Evolutionary conservation across 2,113 vertebrate species (phyloP).

Genomic region (Salvelinus fontinalis): DNA sequence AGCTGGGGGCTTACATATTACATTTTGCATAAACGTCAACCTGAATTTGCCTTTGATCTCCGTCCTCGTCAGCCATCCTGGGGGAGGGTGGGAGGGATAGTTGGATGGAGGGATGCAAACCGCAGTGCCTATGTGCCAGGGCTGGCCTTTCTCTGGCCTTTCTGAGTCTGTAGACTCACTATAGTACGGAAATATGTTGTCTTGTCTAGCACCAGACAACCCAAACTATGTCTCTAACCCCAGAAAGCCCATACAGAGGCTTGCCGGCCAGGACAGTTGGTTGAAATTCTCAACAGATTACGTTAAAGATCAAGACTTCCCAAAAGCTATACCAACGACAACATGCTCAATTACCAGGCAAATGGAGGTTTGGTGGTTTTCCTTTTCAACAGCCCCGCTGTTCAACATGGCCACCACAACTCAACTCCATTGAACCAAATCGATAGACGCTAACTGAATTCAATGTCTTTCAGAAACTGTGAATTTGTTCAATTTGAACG

Average conservation of each 20-base stretch:
- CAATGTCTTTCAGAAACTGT: too few species aligned
- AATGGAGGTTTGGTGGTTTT: not conserved
- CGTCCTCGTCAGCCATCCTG: constrained; percentile 71
- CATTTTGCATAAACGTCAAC: constrained; percentile 81
- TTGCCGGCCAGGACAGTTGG: too few species aligned
- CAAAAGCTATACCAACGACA: not conserved
- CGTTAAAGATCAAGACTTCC: not conserved
- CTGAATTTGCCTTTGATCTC: constrained; percentile 82
- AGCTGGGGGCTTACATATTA: constrained; percentile 78
- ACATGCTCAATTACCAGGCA: not conserved
- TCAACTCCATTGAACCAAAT: too few species aligned
- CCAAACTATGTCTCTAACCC: not conserved
- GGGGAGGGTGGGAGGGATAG: constrained; percentile 26
- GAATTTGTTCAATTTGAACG: too few species aligned
- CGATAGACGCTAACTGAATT: too few species aligned
- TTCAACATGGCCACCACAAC: not conserved
- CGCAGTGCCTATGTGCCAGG: constrained; percentile 43
- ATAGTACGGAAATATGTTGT: not conserved
- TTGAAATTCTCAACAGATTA: not conserved
- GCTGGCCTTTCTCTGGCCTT: not conserved
- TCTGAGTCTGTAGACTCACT: not conserved
- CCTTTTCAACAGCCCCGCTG: constrained; percentile 20
- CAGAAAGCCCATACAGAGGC: not conserved
- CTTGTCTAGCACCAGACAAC: not conserved
- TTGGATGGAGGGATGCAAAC: constrained; percentile 14